Percentiles rank a stretch among this genome's conserved stretches.
Conservation (phyloP, 2,888 invertebrate genomes). For the Meta bourneti region DNA sequence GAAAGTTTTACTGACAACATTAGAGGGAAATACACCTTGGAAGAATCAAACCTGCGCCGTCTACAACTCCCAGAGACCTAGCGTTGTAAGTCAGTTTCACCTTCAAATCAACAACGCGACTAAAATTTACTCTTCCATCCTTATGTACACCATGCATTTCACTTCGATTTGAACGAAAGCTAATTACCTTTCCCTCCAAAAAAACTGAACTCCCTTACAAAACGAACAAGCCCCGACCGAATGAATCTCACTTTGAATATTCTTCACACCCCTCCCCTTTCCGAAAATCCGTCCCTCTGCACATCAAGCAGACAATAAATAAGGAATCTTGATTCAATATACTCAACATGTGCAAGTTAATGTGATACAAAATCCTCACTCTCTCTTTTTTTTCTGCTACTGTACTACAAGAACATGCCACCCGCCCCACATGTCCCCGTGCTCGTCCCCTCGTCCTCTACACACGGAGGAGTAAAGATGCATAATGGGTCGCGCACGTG, state of each 20-base stretch:
- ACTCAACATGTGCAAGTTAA: slow-evolving; percentile 34
- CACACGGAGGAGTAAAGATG: not conserved
- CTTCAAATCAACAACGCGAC: no score
- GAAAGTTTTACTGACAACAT: no score
- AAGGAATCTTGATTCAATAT: slow-evolving; percentile 4
- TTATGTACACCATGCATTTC: not conserved
- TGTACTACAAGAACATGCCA: not conserved
- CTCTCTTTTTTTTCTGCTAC: not conserved
- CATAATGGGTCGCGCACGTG: slow-evolving; percentile 55
- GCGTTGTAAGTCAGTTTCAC: no score
- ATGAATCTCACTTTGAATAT: no score
- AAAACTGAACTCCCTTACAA: no score
- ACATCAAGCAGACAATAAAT: not conserved
- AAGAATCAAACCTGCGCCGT: no score
- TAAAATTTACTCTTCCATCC: no score
- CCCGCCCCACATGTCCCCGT: slow-evolving; percentile 6
- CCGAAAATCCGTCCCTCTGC: not conserved
- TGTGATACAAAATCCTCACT: slow-evolving; percentile 31
- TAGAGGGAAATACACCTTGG: no score
- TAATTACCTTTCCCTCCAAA: no score
- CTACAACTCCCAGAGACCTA: no score
- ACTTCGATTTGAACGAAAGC: not conserved
- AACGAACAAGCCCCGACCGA: not conserved
- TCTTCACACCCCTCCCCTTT: not conserved
- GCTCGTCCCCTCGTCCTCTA: not conserved